Conservation (phyloP, 2,888 invertebrate species). For the Archips xylosteana region DNA sequence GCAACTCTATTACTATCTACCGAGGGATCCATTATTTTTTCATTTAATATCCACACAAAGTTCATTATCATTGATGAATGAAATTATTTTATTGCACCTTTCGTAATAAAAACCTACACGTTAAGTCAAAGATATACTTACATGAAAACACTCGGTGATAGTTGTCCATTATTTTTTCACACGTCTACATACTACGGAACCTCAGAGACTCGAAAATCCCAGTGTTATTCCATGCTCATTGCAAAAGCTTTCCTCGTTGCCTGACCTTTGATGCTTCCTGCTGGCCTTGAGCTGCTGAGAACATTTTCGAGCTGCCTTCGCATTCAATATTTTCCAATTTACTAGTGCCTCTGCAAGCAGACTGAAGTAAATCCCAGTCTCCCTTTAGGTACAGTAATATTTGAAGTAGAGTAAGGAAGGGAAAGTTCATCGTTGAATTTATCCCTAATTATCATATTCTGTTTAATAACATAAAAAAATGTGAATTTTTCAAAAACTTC, state of each 20-base stretch:
- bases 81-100: background rate
- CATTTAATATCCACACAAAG: too few species aligned
- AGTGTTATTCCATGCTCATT: conserved; percentile 6
- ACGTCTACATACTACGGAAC: background rate
- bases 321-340: conserved; percentile 6
- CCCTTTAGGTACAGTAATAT: background rate
- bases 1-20: background rate
- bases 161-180: background rate
- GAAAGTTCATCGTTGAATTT: too few species aligned
- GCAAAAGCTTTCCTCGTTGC: conserved; percentile 3
- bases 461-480: too few species aligned
- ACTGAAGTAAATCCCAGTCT: background rate
- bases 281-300: conserved; percentile 12
- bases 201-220: conserved; percentile 1
- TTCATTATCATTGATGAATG: too few species aligned
- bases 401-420: background rate
- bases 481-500: too few species aligned
- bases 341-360: conserved; percentile 7
- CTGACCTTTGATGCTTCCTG: conserved; percentile 12
- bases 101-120: too few species aligned
- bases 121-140: too few species aligned
- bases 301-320: conserved; percentile 13
- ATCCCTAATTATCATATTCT: too few species aligned
- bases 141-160: too few species aligned
- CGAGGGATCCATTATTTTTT: background rate